Conservation (phyloP, 2,888 invertebrate genomes). For the Cremastobaeus sp. region DNA sequence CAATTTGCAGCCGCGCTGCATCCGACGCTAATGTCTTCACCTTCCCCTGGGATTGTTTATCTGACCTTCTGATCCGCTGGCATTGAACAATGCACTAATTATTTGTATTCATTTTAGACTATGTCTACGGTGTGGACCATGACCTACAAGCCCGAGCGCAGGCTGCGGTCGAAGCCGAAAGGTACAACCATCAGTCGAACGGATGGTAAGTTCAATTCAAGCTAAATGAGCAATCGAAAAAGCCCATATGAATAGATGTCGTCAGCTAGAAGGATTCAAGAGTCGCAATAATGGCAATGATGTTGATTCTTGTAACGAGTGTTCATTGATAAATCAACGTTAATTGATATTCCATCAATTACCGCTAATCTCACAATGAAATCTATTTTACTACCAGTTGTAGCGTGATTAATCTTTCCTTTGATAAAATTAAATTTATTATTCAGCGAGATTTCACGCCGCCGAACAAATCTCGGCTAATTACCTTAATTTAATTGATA, state of each 20-base stretch:
- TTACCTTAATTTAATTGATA: too few species aligned
- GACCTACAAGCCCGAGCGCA: slow-evolving; percentile 76
- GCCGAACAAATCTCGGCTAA: too few species aligned
- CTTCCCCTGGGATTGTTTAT: slow-evolving; percentile 41
- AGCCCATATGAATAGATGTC: not conserved
- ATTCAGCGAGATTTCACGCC: too few species aligned
- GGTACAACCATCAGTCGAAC: slow-evolving; percentile 69
- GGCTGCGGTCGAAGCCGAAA: slow-evolving; percentile 76
- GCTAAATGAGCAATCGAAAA: not conserved
- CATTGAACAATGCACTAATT: slow-evolving; percentile 50
- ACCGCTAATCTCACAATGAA: slow-evolving; percentile 38
- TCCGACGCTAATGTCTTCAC: slow-evolving; percentile 29
- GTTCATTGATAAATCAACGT: slow-evolving; percentile 43
- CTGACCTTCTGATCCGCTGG: slow-evolving; percentile 25
- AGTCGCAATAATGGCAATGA: slow-evolving; percentile 27
- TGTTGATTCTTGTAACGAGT: slow-evolving; percentile 13
- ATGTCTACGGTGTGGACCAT: slow-evolving; percentile 74
- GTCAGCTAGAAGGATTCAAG: not conserved
- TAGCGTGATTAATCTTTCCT: slow-evolving; percentile 36
- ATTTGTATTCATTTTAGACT: slow-evolving; percentile 69
- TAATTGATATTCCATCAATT: slow-evolving; percentile 55
- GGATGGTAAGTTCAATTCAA: slow-evolving; percentile 65
- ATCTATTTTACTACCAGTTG: slow-evolving; percentile 48
- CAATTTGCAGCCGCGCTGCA: slow-evolving; percentile 40
- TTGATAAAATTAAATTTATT: slow-evolving; percentile 36